These are phyloP conservation scores for Nanorana parkeri DNA, from an alignment of 2,113 vertebrate genomes.

Conservation along the genomic window DNA sequence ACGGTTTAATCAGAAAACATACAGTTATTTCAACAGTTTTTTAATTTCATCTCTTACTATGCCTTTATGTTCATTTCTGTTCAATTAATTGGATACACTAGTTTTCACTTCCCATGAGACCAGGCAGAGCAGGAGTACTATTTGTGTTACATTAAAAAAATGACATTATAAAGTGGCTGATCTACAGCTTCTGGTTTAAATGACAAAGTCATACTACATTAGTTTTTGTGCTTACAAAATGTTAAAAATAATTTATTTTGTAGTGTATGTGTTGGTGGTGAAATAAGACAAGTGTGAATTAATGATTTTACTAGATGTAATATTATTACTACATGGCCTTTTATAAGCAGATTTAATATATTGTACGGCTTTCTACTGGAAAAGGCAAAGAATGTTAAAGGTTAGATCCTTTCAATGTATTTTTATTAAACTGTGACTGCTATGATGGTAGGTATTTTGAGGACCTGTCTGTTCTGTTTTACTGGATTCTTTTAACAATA, in stretches of 20 bases:
- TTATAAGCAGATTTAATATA: constrained; percentile 57
- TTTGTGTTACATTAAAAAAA: constrained; percentile 77
- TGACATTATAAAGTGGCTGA: constrained; percentile 78
- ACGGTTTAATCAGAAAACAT: constrained; percentile 81
- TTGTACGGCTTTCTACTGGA: not conserved
- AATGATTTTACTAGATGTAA: constrained; percentile 68
- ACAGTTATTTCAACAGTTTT: constrained; percentile 75
- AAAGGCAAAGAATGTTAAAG: not conserved
- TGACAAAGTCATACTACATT: constrained; percentile 76
- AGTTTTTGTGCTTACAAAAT: constrained; percentile 76
- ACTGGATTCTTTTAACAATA: too few relatives aligned
- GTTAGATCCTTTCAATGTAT: not conserved
- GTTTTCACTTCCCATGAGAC: constrained; percentile 73
- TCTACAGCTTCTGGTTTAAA: constrained; percentile 72
- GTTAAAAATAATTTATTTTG: constrained; percentile 70
- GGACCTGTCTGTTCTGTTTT: too few relatives aligned
- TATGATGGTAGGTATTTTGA: not conserved
- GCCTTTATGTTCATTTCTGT: constrained; percentile 77
- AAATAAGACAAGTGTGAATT: constrained; percentile 64
- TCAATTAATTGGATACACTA: constrained; percentile 81
- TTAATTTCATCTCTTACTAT: constrained; percentile 81
- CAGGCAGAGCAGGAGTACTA: constrained; percentile 73
- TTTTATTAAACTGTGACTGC: not conserved
- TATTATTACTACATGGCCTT: constrained; percentile 56
- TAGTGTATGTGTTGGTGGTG: constrained; percentile 56